Evolutionary conservation across 2,888 invertebrate genomes (phyloP), one percentile per base, ranked within the genome.

Genomic region (Philereme transversata): DNA sequence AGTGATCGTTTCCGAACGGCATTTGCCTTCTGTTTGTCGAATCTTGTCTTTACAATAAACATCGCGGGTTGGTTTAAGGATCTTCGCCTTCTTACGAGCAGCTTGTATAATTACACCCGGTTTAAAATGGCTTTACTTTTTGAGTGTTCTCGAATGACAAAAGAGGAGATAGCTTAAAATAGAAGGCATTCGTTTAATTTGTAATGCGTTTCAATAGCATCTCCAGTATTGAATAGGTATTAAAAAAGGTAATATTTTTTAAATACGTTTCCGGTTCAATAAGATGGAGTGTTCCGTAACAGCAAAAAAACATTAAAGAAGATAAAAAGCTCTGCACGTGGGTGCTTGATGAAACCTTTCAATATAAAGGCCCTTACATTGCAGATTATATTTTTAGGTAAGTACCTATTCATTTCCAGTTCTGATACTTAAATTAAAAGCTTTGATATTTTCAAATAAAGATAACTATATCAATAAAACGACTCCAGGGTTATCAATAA

Each of bases 121-220:
- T 80, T 81, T 78, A 76, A 84, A 86, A 86, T 83, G 81, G 83
- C 83, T 83, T 75, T 78, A 73, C 78, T 74, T 65, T 79, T 86
- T 75, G 77, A 88, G 88, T 81, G 83, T 82, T 75, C 88, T 90
- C 76, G 73, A 87, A 86, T 81, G 76, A 91, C 89, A 92, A 90
- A 87, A 84, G 88, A 78, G 77, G 80, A 75, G 83, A 83, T 75
- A 80, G 72, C 74, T 78, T 78, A 72, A 79, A 71, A 74, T 73
- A 78, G 81, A 83, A 83, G 75, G 80, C 79, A 84, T 82, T 72
- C 73, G 76, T 76, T 78, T 81, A 81, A 83, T 87, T 81, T 80
- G 80, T 81, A 81, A 82, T 82, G 77, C 76, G 72, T 82, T 83
- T 86, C 81, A 85, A 86, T 84, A 84, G 83, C 84, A 84, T 81